Evolutionary conservation across 2,113 vertebrate genomes (phyloP).

Genomic region (Opisthocomus hoazin): DNA sequence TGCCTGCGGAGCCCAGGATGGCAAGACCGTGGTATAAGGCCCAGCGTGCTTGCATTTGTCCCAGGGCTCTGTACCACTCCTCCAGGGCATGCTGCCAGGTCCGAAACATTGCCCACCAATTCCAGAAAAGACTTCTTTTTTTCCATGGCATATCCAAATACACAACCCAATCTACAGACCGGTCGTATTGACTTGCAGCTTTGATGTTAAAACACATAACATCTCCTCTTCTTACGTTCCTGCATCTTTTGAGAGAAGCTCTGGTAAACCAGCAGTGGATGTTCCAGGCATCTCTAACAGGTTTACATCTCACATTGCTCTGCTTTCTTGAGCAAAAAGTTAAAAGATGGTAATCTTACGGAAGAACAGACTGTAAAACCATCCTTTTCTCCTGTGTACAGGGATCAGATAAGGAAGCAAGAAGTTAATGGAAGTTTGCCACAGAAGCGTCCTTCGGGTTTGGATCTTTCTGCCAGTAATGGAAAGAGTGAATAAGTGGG

Average conservation of each 20-base stretch:
- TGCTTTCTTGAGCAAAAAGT: not conserved
- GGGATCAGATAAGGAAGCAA: not conserved
- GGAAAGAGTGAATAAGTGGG: not conserved
- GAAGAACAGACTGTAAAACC: not conserved
- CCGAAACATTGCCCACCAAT: not conserved
- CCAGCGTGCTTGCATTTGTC: not conserved
- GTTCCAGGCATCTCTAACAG: not conserved
- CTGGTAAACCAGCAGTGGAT: not conserved
- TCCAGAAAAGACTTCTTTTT: not conserved
- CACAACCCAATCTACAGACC: not conserved
- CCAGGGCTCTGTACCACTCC: not conserved
- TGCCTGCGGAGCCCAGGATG: not conserved
- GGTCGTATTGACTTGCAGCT: not conserved
- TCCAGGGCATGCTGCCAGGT: not conserved
- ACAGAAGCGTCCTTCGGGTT: not conserved
- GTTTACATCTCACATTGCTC: not conserved
- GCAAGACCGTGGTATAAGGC: not conserved
- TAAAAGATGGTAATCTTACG: accelerated
- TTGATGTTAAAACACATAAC: not conserved
- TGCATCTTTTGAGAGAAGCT: not conserved
- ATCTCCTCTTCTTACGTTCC: not conserved
- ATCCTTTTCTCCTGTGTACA: not conserved
- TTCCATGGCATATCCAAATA: not conserved
- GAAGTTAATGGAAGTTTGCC: not conserved
- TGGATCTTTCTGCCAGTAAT: not conserved